phyloP scores from a whole-genome alignment of 2,888 invertebrate genomes.

The Aporophyla lueneburgensis region DNA sequence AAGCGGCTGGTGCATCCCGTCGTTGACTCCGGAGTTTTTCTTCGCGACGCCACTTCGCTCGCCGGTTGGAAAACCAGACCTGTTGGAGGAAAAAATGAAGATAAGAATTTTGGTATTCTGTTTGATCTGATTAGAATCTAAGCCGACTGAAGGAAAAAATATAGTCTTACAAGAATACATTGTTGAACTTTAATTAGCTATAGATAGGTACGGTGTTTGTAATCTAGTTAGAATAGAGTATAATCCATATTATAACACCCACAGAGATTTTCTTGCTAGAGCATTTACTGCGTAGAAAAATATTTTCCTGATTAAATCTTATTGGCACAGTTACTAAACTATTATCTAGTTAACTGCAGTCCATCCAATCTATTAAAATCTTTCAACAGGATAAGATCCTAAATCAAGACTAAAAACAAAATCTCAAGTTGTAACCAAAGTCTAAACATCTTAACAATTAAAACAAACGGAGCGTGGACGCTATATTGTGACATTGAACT shows the following conservation, averaged over 20 bases:
- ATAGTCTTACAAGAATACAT: background rate
- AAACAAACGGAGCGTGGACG: conserved; percentile 73
- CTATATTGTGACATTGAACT: conserved; percentile 87
- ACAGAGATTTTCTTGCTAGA: background rate
- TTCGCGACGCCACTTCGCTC: conserved; percentile 99
- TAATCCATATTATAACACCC: background rate
- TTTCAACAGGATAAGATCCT: background rate
- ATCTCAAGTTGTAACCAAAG: conserved; percentile 47
- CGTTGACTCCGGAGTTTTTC: conserved; percentile 99
- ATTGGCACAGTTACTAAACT: background rate
- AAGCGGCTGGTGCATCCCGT: conserved; percentile 90
- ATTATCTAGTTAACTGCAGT: background rate
- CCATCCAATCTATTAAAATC: background rate
- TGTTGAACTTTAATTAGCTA: background rate
- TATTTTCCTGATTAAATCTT: background rate
- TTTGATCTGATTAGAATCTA: background rate
- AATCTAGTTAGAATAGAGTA: background rate
- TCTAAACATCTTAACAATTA: conserved; percentile 67
- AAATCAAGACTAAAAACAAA: conserved; percentile 39
- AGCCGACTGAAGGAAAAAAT: background rate
- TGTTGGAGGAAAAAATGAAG: conserved; percentile 81
- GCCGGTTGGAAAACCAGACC: conserved; percentile 99
- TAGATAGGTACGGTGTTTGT: background rate
- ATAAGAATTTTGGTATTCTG: conserved; percentile 2
- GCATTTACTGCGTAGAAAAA: background rate